Evolutionary conservation across 2,888 invertebrate genomes (phyloP), one percentile per base, ranked within the genome.

Genomic region (Orthosia gothica): DNA sequence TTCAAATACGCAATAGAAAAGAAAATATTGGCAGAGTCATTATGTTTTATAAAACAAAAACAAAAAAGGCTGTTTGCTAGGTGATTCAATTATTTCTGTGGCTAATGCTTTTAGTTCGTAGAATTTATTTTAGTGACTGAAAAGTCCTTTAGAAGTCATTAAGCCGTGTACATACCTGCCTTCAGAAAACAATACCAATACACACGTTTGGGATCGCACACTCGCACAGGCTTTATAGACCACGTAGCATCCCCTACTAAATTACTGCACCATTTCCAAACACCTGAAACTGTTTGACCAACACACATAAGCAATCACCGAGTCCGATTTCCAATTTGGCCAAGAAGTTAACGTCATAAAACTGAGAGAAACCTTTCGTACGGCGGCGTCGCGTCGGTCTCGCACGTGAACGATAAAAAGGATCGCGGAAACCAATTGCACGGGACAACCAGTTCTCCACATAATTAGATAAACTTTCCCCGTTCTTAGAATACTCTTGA

Each of bases 361-460:
- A 83, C 70, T 72, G 70, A 74, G 74, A 74, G 75, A 76, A 81
- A 84, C 81, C 74, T 72, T 75, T 61, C 70, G 61, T 74, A 71
- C 49, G 63, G 78, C 9, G 40, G 40, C 40, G 40, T 40, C 45
- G 40, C 40, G 40, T 40, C 45, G 20, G 40, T 72, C 65, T 78
- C 79, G 77, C 76, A 87, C 81, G 84, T 81, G 83, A 52, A 79
- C 87, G 71, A 87, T 87, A 84, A 86, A 87, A 84, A 77, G 74
- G 83, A 79, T 76, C 70, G 67, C 74, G 57, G 72, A 77, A 85
- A 85, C 76, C 76, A 82, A 87, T 86, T 80, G 76, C 80, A 78
- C 62, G 70, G 62, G 76, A 82, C 78, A 83, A 84, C 68, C 81
- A 63, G 86, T 75, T 81, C 82, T 65, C 77, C 74, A 87, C 82